Conservation (phyloP, 1,140 invertebrate species). For the Mylabris phalerata region DNA sequence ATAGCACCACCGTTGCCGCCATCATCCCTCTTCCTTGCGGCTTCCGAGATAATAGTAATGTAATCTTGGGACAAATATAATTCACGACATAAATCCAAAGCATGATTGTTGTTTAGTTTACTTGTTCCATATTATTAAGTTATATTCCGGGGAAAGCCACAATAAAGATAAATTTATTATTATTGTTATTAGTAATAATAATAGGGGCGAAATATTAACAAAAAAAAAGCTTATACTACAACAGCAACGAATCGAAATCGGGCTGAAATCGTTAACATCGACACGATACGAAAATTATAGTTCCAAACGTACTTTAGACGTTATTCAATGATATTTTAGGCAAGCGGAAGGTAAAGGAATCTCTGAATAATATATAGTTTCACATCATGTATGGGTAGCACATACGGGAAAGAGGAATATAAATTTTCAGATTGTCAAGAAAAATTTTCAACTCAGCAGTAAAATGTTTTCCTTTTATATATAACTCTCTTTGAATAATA, state of each 20-base stretch:
- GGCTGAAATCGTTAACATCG: too few species aligned
- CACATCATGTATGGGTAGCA: slow-evolving; percentile 19
- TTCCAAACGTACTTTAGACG: neutral
- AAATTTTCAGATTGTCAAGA: slow-evolving; percentile 32
- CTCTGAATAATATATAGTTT: slow-evolving; percentile 24
- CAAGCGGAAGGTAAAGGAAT: slow-evolving; percentile 23
- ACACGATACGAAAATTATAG: too few species aligned
- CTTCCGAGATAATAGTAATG: slow-evolving; percentile 37
- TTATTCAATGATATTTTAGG: slow-evolving; percentile 25
- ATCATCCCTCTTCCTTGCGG: slow-evolving; percentile 25
- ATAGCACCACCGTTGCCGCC: neutral
- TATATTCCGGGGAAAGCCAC: neutral
- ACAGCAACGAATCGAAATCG: too few species aligned
- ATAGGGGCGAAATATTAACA: neutral
- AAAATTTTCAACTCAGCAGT: slow-evolving; percentile 29
- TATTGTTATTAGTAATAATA: neutral
- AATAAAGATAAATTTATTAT: neutral
- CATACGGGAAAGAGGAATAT: slow-evolving; percentile 25
- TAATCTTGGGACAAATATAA: slow-evolving; percentile 40
- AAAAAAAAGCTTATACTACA: neutral
- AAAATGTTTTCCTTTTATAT: slow-evolving; percentile 26
- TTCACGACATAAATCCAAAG: slow-evolving; percentile 36
- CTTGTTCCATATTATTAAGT: slow-evolving; percentile 20
- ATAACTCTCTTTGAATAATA: slow-evolving; percentile 17
- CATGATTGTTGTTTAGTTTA: slow-evolving; percentile 31